A percentile compares a stretch with the other conserved stretches of the same genome.
These are phyloP conservation scores for Porites lutea DNA, from an alignment of 64 coral and sea anemone species.

Conservation along the genomic window DNA sequence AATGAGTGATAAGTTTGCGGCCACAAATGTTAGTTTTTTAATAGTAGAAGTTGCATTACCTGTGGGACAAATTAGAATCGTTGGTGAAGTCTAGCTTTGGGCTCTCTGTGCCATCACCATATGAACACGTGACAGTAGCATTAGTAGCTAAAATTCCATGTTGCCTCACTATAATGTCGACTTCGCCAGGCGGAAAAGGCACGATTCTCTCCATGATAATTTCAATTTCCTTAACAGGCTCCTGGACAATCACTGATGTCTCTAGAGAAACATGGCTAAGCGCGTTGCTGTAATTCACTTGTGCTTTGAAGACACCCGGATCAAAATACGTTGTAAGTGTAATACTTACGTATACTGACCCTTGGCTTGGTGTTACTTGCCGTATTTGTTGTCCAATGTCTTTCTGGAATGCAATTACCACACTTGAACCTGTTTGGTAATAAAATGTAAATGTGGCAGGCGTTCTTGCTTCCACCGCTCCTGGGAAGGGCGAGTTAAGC, in stretches of 20 bases:
- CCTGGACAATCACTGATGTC: neutral
- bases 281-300: slow-evolving; percentile 4
- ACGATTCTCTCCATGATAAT: neutral
- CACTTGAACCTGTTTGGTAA: slow-evolving; percentile 15
- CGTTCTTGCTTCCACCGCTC: neutral
- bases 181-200: slow-evolving; percentile 13
- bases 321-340: neutral
- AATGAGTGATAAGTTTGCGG: too few species aligned
- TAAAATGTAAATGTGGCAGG: neutral
- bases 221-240: neutral
- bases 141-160: neutral
- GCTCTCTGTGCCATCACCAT: neutral
- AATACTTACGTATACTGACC: neutral
- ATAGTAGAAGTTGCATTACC: neutral
- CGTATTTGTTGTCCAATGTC: neutral
- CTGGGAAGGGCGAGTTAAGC: neutral
- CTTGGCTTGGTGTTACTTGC: neutral
- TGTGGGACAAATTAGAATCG: neutral
- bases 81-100: neutral
- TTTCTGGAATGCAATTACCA: neutral
- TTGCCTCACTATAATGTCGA: neutral
- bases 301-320: slow-evolving; percentile 1
- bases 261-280: neutral
- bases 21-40: too few species aligned
- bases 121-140: neutral